Base-by-base conservation (phyloP, 2,797 vertebrate species). In the Danio albolineatus region DNA sequence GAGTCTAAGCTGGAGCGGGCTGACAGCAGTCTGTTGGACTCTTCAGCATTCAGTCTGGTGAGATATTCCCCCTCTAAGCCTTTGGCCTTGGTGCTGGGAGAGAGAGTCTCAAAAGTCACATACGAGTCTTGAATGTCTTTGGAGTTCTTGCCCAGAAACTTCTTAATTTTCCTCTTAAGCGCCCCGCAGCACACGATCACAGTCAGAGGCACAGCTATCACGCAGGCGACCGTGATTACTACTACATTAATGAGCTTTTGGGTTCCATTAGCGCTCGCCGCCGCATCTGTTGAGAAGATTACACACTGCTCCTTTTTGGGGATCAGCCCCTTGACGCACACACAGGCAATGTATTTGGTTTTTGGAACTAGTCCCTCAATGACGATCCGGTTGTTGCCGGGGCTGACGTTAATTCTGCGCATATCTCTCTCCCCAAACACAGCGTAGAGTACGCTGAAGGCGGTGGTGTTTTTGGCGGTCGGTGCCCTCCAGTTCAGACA, bases 231-330 rank as follows among this genome's bases (percentile, higher is more conserved):
- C 0, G 96, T 98, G 91, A 98, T 96, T 76, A 98, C 98, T 46
- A 99, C 97, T 38, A 96, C 94, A 0, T 99, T 99, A 85, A 99
- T 99, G 80, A 99, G 95, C 89, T 90, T 95, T 89, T 99, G 98
- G 7, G 96, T 98, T 75, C 95, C 95, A 54, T 95, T 96, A 0
- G 98, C 96, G 0, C 92, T 97, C 49, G 92, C 96, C 41, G 95
- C 96, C 89, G 96, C 96, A 0, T 98, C 95, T 0, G 98, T 99
- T 84, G 98, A 99, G 91, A 99, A 99, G 84, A 99, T 97, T 78
- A 98, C 93, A 66, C 98, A 99, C 83, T 99, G 97, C 85, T 99
- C 96, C 86, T 97, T 98, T 84, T 87, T 96, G 72, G 98, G 98
- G 82, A 95, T 95, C 75, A 97, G 89, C 8, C 97, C 97, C 83